Evolutionary conservation across 2,888 invertebrate genomes (phyloP).

Genomic region (Ectropis crepuscularia): DNA sequence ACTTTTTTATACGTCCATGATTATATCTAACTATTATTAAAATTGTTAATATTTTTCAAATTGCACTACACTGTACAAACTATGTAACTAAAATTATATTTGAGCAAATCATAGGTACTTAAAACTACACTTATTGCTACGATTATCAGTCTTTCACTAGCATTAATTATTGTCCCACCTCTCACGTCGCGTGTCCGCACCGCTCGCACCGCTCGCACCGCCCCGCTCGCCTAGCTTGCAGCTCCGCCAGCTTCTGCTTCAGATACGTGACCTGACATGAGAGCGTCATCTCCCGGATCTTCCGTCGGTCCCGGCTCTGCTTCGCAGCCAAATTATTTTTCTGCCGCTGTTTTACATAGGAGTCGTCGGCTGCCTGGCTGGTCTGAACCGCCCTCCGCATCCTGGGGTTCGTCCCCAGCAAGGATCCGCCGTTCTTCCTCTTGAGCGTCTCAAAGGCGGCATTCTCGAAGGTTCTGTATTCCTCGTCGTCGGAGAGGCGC

Average conservation of each 20-base stretch:
- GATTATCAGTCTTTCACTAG: too few relatives aligned
- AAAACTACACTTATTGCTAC: too few relatives aligned
- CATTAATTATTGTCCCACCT: too few relatives aligned
- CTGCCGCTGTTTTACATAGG: constrained; percentile 94
- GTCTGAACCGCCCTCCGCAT: constrained; percentile 85
- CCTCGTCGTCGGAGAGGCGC: constrained; percentile 71
- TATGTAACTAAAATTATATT: too few relatives aligned
- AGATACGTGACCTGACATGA: constrained; percentile 94
- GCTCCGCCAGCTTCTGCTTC: constrained; percentile 56
- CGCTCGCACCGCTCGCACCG: constrained; percentile 51
- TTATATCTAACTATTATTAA: too few relatives aligned
- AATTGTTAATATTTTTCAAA: too few relatives aligned
- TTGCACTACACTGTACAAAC: too few relatives aligned
- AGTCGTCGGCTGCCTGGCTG: constrained; percentile 85
- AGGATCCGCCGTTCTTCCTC: constrained; percentile 82
- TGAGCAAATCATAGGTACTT: too few relatives aligned
- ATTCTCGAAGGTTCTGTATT: constrained; percentile 88
- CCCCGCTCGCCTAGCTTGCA: constrained; percentile 55
- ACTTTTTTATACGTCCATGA: too few relatives aligned
- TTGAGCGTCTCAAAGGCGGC: constrained; percentile 87
- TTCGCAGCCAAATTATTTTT: constrained; percentile 98
- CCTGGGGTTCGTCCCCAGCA: constrained; percentile 85
- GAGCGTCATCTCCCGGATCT: constrained; percentile 96
- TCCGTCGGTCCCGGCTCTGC: constrained; percentile 94
- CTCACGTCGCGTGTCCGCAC: constrained; percentile 44